These are phyloP conservation scores for Parus major DNA, from an alignment of 2,113 vertebrate species.

Conservation along the genomic window DNA sequence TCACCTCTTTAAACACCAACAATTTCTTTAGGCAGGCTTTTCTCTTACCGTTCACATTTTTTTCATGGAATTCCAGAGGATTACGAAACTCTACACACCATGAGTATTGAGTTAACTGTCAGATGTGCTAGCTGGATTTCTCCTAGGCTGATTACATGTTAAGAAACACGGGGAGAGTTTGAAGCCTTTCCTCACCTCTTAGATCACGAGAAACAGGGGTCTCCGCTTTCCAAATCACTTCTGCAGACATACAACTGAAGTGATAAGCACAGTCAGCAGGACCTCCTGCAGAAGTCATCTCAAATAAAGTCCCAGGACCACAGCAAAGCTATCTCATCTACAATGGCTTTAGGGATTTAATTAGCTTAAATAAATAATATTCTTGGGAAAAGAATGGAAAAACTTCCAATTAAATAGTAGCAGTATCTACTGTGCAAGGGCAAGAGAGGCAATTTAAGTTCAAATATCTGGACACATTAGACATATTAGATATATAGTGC, in stretches of 20 bases:
- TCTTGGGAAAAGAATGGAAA: not conserved
- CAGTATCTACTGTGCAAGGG: not conserved
- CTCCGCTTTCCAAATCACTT: not conserved
- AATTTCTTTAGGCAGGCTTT: not conserved
- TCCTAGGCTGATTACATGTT: not conserved
- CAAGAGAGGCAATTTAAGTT: not conserved
- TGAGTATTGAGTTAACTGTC: not conserved
- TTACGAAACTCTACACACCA: not conserved
- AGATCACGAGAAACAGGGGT: not conserved
- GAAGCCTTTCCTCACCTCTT: not conserved
- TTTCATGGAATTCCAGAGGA: not conserved
- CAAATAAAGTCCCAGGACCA: not conserved
- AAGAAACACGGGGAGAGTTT: not conserved
- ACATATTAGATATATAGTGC: not conserved
- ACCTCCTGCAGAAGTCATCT: not conserved
- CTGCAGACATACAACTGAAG: not conserved
- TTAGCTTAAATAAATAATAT: not conserved
- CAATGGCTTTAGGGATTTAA: not conserved
- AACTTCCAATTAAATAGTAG: not conserved
- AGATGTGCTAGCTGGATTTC: not conserved
- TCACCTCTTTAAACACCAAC: not conserved
- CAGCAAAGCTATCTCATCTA: not conserved
- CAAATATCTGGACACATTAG: not conserved
- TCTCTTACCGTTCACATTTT: not conserved
- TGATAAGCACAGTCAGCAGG: not conserved